phyloP scores from a whole-genome alignment of 1,140 invertebrate genomes.

The Charaxes varanes region DNA sequence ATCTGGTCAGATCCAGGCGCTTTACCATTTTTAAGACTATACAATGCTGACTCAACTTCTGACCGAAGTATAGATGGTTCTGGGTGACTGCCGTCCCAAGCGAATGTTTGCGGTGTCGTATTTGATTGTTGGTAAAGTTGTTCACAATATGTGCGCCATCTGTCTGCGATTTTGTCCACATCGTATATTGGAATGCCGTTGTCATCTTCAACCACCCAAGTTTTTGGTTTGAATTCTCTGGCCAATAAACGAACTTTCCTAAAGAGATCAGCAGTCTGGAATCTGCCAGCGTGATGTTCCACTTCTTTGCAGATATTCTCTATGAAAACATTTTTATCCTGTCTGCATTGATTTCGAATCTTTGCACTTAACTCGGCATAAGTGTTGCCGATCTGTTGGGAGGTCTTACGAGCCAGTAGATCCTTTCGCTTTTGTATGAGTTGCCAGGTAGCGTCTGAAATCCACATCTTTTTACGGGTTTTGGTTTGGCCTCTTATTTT shows the following conservation, averaged over 20 bases:
- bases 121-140: not conserved
- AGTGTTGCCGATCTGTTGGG: too few relatives aligned
- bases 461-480: too few relatives aligned
- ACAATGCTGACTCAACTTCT: not conserved
- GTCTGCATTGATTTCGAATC: too few relatives aligned
- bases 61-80: not conserved
- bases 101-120: not conserved
- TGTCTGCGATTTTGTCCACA: not conserved
- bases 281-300: too few relatives aligned
- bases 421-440: too few relatives aligned
- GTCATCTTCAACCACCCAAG: slow-evolving; percentile 1
- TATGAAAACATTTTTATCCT: too few relatives aligned
- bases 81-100: not conserved
- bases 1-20: not conserved
- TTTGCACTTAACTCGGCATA: too few relatives aligned
- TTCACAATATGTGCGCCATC: not conserved
- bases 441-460: too few relatives aligned
- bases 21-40: not conserved
- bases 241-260: slow-evolving; percentile 2
- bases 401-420: too few relatives aligned
- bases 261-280: not conserved
- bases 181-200: not conserved
- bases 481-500: too few relatives aligned
- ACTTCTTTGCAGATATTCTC: too few relatives aligned
- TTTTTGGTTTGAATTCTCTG: not conserved